Conservation (phyloP, 2,888 invertebrate genomes). For the Lepidochrysops patricia region DNA sequence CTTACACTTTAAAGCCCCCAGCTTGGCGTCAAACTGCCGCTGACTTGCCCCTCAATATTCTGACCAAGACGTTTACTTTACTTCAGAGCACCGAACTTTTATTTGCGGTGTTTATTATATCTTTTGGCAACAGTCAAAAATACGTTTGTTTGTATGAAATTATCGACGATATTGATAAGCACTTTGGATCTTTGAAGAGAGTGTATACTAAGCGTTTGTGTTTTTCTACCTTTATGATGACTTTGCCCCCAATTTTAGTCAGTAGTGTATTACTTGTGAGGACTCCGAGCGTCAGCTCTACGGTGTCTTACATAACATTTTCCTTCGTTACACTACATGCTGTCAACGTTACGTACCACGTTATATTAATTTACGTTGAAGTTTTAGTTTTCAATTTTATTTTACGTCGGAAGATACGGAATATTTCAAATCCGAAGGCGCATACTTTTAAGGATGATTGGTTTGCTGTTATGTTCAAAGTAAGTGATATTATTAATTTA, state of each 20-base stretch:
- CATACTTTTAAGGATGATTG: constrained; percentile 28
- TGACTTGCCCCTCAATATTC: constrained; percentile 41
- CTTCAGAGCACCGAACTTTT: constrained; percentile 33
- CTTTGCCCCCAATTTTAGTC: constrained; percentile 28
- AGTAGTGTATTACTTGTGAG: constrained; percentile 27
- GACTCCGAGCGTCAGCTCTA: constrained; percentile 24
- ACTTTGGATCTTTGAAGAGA: constrained; percentile 30
- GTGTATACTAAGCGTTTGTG: constrained; percentile 30
- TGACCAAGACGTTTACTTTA: constrained; percentile 36
- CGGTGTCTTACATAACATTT: constrained; percentile 29
- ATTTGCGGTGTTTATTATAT: constrained; percentile 31
- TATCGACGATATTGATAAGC: constrained; percentile 35
- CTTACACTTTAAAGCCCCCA: constrained; percentile 28
- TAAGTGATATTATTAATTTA: no score
- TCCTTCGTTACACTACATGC: constrained; percentile 40
- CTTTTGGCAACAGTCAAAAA: constrained; percentile 31
- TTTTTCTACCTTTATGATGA: constrained; percentile 29
- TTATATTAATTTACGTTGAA: constrained; percentile 35
- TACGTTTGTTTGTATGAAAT: constrained; percentile 37
- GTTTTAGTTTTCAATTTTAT: constrained; percentile 34
- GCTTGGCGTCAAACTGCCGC: constrained; percentile 36
- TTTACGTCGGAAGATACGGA: constrained; percentile 29
- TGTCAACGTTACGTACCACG: constrained; percentile 32
- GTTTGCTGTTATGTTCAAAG: constrained; percentile 28
- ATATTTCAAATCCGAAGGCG: constrained; percentile 22